Conservation (phyloP, 2,888 invertebrate species). For the Cryptosula pallasiana region DNA sequence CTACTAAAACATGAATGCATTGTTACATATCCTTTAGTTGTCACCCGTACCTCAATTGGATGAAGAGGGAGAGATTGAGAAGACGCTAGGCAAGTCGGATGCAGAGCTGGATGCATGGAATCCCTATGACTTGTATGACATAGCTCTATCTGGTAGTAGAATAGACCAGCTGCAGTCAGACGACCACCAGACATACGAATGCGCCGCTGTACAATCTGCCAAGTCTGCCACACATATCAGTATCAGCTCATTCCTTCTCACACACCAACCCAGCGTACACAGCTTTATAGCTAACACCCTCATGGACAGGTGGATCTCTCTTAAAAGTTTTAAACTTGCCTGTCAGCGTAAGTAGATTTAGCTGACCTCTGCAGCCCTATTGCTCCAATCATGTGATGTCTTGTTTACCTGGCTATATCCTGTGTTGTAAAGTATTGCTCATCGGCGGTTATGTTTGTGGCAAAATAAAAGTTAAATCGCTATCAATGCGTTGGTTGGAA, state of each 20-base stretch:
- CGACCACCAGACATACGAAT: not conserved
- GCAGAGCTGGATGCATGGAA: not conserved
- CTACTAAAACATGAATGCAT: too few relatives aligned
- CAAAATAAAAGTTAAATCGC: too few relatives aligned
- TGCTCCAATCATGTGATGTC: too few relatives aligned
- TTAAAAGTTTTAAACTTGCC: conserved; percentile 3
- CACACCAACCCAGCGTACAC: not conserved
- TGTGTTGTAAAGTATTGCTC: too few relatives aligned
- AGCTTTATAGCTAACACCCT: conserved; percentile 6
- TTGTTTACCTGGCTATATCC: too few relatives aligned
- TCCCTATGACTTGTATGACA: conserved; percentile 15
- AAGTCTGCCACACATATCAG: conserved; percentile 13
- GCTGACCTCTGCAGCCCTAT: too few relatives aligned
- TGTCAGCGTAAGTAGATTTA: not conserved
- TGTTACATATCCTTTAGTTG: too few relatives aligned
- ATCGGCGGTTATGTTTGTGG: too few relatives aligned
- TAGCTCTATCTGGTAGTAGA: not conserved
- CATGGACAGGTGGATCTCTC: conserved; percentile 7
- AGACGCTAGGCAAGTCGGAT: too few relatives aligned
- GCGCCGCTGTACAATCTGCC: not conserved
- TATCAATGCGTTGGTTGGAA: too few relatives aligned
- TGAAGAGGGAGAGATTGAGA: not conserved
- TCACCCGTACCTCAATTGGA: not conserved
- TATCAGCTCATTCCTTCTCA: conserved; percentile 10
- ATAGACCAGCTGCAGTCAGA: not conserved